A percentile compares a stretch with the other conserved stretches of the same genome.
Conservation (phyloP, 1,140 invertebrate genomes). For the Paralvinella palmiformis region DNA sequence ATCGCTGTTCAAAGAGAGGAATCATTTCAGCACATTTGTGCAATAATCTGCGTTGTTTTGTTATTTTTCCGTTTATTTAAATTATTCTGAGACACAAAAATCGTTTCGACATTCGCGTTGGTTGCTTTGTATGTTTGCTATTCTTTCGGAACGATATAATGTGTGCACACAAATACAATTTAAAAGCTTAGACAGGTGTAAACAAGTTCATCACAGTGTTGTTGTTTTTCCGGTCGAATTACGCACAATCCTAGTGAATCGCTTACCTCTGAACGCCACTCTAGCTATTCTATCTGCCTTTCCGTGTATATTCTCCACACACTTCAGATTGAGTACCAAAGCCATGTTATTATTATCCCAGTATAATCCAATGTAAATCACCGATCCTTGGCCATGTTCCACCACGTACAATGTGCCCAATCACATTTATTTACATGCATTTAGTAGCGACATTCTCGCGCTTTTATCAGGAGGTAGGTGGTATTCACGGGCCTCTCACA, state of each 20-base stretch:
- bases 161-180: neutral
- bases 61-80: too few relatives aligned
- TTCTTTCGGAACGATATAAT: neutral
- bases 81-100: neutral
- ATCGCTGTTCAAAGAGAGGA: too few relatives aligned
- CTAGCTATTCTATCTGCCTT: constrained; percentile 7
- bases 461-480: too few relatives aligned
- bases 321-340: constrained; percentile 4
- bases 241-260: neutral
- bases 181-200: neutral
- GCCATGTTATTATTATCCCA: constrained; percentile 7
- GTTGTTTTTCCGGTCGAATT: too few relatives aligned
- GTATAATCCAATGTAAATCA: constrained; percentile 23
- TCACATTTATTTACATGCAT: too few relatives aligned
- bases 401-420: too few relatives aligned
- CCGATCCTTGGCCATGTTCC: too few relatives aligned
- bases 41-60: too few relatives aligned
- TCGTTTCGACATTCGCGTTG: neutral
- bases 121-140: neutral
- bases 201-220: too few relatives aligned
- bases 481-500: too few relatives aligned
- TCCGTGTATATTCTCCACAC: constrained; percentile 12
- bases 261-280: constrained; percentile 12
- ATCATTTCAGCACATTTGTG: too few relatives aligned
- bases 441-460: too few relatives aligned